These are phyloP conservation scores for Oegoconia quadripuncta DNA, from an alignment of 2,888 invertebrate species.

Conservation along the genomic window DNA sequence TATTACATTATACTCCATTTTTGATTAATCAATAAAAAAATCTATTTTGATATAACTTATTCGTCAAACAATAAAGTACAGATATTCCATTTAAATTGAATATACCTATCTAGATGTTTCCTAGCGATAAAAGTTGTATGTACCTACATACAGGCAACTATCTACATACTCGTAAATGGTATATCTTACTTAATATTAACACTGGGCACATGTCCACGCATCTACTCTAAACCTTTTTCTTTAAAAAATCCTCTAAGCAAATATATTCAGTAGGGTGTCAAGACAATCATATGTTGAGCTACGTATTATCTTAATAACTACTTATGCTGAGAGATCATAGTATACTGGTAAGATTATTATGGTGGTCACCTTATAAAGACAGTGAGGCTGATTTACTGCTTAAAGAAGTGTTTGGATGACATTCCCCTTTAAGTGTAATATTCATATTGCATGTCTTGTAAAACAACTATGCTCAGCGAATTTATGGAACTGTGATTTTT, in stretches of 20 bases:
- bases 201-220: slow-evolving; percentile 56
- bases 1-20: too few relatives aligned
- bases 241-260: slow-evolving; percentile 38
- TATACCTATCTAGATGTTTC: too few relatives aligned
- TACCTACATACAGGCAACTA: too few relatives aligned
- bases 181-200: too few relatives aligned
- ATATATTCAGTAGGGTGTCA: slow-evolving; percentile 35
- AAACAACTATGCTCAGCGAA: too few relatives aligned
- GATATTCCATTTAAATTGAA: too few relatives aligned
- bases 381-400: slow-evolving; percentile 57
- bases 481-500: too few relatives aligned
- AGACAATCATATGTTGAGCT: slow-evolving; percentile 32
- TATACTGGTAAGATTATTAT: slow-evolving; percentile 30
- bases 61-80: too few relatives aligned
- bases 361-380: slow-evolving; percentile 46
- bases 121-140: background rate
- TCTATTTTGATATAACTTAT: too few relatives aligned
- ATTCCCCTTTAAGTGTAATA: slow-evolving; percentile 30
- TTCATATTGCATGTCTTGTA: background rate
- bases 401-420: slow-evolving; percentile 36
- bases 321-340: slow-evolving; percentile 19
- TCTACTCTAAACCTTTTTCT: slow-evolving; percentile 40
- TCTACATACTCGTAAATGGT: too few relatives aligned
- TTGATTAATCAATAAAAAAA: too few relatives aligned
- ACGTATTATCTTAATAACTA: background rate